Percentiles rank a stretch among this genome's conserved stretches.
Evolutionary conservation across 92 coral and sea anemone species (phyloP).

Genomic region (Epizoanthus stellaris): DNA sequence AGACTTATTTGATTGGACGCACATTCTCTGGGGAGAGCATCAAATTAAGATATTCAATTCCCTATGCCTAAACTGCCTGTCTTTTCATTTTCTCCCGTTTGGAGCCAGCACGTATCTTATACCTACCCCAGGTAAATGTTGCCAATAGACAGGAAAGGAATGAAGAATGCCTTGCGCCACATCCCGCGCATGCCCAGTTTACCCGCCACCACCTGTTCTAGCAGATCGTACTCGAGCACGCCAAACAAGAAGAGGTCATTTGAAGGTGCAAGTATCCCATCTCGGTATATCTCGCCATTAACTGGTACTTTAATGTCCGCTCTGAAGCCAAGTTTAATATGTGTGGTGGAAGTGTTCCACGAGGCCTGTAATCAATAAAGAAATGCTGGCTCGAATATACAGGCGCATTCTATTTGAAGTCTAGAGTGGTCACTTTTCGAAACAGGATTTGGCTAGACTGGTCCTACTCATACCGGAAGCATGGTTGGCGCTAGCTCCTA

Average conservation of each 20-base stretch:
- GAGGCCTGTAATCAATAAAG: constrained; percentile 71
- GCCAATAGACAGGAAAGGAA: constrained; percentile 86
- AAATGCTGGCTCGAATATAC: background rate
- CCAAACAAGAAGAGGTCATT: constrained; percentile 88
- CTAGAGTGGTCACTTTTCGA: too few species aligned
- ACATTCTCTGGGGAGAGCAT: too few species aligned
- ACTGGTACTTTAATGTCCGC: constrained; percentile 95
- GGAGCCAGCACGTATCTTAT: too few species aligned
- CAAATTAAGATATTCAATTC: too few species aligned
- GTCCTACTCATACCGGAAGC: too few species aligned
- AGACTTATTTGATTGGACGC: too few species aligned
- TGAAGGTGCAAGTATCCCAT: constrained; percentile 86
- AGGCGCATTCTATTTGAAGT: background rate
- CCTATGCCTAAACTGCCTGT: too few species aligned
- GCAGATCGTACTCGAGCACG: constrained; percentile 78
- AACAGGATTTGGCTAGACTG: too few species aligned
- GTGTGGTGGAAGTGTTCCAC: constrained; percentile 74
- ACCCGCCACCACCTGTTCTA: constrained; percentile 69
- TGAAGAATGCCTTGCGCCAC: constrained; percentile 87
- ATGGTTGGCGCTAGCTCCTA: too few species aligned
- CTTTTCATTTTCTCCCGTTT: too few species aligned
- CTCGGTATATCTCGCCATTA: constrained; percentile 88
- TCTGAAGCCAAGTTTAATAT: constrained; percentile 82
- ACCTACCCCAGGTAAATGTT: constrained; percentile 87
- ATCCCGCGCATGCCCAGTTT: constrained; percentile 89